Evolutionary conservation across 2,113 vertebrate genomes (phyloP), one percentile per base, ranked within the genome.

Genomic region (Taurulus bubalis): DNA sequence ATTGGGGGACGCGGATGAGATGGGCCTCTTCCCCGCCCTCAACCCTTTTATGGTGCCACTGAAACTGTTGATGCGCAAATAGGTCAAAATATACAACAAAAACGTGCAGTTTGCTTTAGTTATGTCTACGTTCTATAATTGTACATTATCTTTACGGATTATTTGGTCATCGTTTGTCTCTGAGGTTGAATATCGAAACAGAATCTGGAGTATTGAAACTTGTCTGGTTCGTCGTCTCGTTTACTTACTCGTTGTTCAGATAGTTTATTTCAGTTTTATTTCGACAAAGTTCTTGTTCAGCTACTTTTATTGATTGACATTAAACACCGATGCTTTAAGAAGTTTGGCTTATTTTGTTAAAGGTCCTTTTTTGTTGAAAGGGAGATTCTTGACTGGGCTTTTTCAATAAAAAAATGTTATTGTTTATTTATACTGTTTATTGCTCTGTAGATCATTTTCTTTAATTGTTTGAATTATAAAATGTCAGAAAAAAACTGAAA

Each of bases 31-130:
- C 42, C 89, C 92, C 5, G 89, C 92, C 0, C 92, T 95, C 3
- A 96, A 96, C 85, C 95, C 95, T 22, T 95, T 96, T 60, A 80
- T 90, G 86, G 77, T 96, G 16, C 95, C 95, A 0, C 16, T 94
- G 75, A 78, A 82, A 6, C 86, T 95, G 22, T 51, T 96, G 55
- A 67, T 9, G 64, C 82, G 78, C 1, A 64, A 7, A 58, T 49
- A 85, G 40, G 0, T 56, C 2, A 40, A 51, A 26, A 49, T 7
- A 0, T 28, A 6, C 3, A 28, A 26, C 28, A 30, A 3, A 47
- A 22, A 77, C 11, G 22, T 40, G 8, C n/a, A 38, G 8, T 7
- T 28, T 56, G 51, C n/a, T 14, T 55, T 12, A 40, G 15, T 11
- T 47, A 22, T 32, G 55, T 32, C 7, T 34, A 2, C 11, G 0